Conservation (phyloP, 2,797 vertebrate species). For the Takifugu rubripes region DNA sequence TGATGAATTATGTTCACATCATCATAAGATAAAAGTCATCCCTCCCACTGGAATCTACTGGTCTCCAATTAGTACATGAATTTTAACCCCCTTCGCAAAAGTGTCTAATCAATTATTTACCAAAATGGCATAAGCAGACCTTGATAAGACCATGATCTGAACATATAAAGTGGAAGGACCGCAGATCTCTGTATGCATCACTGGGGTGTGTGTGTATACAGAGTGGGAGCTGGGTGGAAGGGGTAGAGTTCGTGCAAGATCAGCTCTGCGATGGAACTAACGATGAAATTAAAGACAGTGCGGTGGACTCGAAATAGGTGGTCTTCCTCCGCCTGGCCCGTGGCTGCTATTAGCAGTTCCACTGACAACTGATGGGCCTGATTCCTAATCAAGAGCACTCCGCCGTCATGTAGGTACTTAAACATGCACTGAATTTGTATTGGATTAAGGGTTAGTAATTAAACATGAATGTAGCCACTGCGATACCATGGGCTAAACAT, state of each 20-base stretch:
- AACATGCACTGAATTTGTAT: constrained; percentile 70
- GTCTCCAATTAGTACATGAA: constrained; percentile 84
- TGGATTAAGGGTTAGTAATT: constrained; percentile 78
- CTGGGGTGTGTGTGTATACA: constrained; percentile 19
- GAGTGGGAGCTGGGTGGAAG: constrained; percentile 6
- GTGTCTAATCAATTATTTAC: constrained; percentile 85
- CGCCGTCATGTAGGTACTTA: constrained; percentile 54
- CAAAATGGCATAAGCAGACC: constrained; percentile 79
- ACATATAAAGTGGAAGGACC: constrained; percentile 75
- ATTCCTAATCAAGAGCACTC: constrained; percentile 67
- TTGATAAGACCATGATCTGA: constrained; percentile 77
- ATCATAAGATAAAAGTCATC: constrained; percentile 84
- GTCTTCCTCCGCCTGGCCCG: constrained; percentile 60
- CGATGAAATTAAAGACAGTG: constrained; percentile 58
- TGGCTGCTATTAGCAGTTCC: constrained; percentile 64
- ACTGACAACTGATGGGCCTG: constrained; percentile 54
- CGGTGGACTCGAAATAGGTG: constrained; percentile 60
- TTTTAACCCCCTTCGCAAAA: constrained; percentile 79
- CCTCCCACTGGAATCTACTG: constrained; percentile 78
- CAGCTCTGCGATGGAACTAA: constrained; percentile 60
- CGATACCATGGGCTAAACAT: constrained; percentile 73
- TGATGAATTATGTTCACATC: constrained; percentile 85
- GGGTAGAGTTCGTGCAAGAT: constrained; percentile 58
- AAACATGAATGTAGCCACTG: constrained; percentile 68
- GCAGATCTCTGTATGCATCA: constrained; percentile 45